phyloP scores from a whole-genome alignment of 2,888 invertebrate species.

The Rhamnusium bicolor region DNA sequence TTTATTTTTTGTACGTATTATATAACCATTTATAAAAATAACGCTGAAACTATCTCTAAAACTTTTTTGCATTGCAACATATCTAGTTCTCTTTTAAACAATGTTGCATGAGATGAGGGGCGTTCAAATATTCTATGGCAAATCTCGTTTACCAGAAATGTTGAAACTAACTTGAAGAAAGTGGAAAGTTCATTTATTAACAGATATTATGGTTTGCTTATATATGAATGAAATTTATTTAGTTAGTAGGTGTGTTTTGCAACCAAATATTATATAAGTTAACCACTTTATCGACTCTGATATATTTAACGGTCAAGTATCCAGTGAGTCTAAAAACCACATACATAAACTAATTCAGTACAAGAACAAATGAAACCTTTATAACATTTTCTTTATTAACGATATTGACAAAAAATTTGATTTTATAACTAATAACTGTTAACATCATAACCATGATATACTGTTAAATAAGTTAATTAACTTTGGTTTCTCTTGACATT shows the following conservation, averaged over 20 bases:
- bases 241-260: not conserved
- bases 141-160: not conserved
- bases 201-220: not conserved
- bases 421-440: no score
- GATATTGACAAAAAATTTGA: no score
- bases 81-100: not conserved
- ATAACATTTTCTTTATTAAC: no score
- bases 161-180: conserved; percentile 10
- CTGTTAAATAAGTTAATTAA: no score
- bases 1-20: not conserved
- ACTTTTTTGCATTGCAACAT: not conserved
- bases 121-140: not conserved
- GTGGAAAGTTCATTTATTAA: conserved; percentile 6
- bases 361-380: no score
- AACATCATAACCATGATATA: no score
- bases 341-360: no score
- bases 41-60: not conserved
- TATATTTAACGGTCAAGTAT: not conserved
- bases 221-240: conserved; percentile 28
- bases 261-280: conserved; percentile 14
- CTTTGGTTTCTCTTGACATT: no score
- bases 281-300: not conserved
- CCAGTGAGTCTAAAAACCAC: not conserved
- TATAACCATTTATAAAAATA: not conserved
- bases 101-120: not conserved